These are phyloP conservation scores for Holcopasites calliopsidis DNA, from an alignment of 1,140 invertebrate genomes.

Conservation along the genomic window DNA sequence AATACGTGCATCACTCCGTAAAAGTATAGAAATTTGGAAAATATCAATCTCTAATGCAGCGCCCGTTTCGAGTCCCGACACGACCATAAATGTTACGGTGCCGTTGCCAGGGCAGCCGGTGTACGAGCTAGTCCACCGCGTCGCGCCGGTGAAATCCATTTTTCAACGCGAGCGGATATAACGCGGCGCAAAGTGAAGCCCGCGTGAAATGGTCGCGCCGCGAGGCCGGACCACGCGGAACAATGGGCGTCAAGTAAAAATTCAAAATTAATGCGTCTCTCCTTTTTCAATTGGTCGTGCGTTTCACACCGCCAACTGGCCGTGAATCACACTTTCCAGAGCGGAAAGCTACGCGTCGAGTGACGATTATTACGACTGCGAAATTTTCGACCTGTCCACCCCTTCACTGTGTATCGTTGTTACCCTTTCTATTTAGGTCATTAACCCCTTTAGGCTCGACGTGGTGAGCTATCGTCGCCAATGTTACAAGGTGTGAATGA, in stretches of 20 bases:
- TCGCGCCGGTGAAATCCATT: conserved; percentile 51
- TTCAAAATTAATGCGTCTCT: conserved; percentile 44
- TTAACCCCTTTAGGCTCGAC: no score
- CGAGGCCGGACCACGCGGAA: conserved; percentile 13
- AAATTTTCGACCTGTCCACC: conserved; percentile 2
- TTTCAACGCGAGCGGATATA: conserved; percentile 52
- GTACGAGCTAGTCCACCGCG: background rate
- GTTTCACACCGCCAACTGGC: background rate
- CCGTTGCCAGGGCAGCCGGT: background rate
- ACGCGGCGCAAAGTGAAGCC: conserved; percentile 40
- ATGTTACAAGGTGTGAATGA: background rate
- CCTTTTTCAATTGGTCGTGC: conserved; percentile 33
- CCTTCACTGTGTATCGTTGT: background rate
- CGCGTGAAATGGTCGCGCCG: conserved; percentile 37
- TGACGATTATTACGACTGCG: background rate
- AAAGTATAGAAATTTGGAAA: background rate
- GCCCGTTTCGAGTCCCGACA: background rate
- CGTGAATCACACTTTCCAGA: conserved; percentile 14
- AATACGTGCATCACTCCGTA: background rate
- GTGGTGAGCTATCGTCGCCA: no score
- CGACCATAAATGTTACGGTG: background rate
- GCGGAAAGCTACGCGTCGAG: background rate
- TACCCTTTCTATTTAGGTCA: no score
- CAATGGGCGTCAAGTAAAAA: conserved; percentile 52
- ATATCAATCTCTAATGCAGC: conserved; percentile 15